Conservation (phyloP, 2,888 invertebrate species). For the Eupithecia subfuscata region DNA sequence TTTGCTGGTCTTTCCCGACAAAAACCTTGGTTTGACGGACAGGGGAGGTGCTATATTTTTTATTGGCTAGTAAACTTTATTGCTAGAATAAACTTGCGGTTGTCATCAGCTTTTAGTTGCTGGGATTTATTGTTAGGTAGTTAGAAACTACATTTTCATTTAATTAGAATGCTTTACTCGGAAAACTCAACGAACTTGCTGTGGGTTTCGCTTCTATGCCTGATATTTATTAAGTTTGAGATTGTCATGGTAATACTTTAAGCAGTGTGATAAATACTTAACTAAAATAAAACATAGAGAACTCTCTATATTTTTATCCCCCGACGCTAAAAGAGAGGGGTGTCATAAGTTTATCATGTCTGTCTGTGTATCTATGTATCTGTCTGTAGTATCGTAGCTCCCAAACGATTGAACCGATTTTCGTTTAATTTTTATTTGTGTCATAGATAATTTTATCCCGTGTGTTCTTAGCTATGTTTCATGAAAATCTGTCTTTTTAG, state of each 20-base stretch:
- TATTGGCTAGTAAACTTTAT: not conserved
- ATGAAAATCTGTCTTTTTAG: too few species aligned
- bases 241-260: not conserved
- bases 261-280: not conserved
- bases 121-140: not conserved
- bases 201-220: not conserved
- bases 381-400: too few species aligned
- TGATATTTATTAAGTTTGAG: not conserved
- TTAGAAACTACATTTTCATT: not conserved
- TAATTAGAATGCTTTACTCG: not conserved
- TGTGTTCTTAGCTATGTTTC: too few species aligned
- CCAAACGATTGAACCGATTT: too few species aligned
- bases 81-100: not conserved
- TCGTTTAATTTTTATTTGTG: too few species aligned
- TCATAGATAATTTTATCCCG: too few species aligned
- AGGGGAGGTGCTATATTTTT: not conserved
- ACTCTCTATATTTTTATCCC: too few species aligned
- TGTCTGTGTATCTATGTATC: too few species aligned
- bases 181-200: not conserved
- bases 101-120: not conserved
- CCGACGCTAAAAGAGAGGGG: too few species aligned
- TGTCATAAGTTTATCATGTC: too few species aligned
- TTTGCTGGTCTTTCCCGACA: not conserved
- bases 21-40: not conserved
- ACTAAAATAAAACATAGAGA: too few species aligned